These are phyloP conservation scores for Lepilemur ruficaudatus DNA, from an alignment of 2,797 vertebrate species.

Conservation along the genomic window DNA sequence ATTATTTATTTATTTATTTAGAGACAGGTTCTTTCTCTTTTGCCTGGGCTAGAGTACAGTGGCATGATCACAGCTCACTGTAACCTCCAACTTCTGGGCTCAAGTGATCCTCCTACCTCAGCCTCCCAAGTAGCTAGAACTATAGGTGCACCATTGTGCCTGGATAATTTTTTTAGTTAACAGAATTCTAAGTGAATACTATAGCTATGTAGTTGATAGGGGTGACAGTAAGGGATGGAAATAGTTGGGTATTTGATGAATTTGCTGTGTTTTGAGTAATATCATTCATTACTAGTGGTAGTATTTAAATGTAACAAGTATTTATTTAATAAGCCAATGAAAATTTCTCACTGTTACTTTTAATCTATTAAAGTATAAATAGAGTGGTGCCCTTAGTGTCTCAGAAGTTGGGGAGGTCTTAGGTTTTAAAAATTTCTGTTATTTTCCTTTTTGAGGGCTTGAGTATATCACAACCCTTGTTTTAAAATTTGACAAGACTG, in stretches of 20 bases:
- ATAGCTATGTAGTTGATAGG: not conserved
- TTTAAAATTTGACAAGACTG: conserved; percentile 29
- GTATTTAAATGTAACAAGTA: not conserved
- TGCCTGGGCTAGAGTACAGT: not conserved
- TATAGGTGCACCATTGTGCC: not conserved
- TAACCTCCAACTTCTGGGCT: not conserved
- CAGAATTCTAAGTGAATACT: not conserved
- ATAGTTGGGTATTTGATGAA: not conserved
- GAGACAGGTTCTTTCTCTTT: not conserved
- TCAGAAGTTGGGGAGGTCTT: not conserved
- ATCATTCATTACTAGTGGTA: not conserved
- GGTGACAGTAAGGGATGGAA: conserved; percentile 1
- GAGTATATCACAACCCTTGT: not conserved
- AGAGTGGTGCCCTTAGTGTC: not conserved
- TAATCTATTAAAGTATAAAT: not conserved
- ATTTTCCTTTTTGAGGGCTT: not conserved
- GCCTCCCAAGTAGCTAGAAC: not conserved
- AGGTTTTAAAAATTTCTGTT: not conserved
- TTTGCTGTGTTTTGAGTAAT: conserved; percentile 19
- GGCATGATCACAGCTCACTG: not conserved
- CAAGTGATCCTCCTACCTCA: not conserved
- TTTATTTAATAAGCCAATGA: conserved; percentile 11
- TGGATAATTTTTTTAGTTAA: not conserved
- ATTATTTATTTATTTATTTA: not conserved
- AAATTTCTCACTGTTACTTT: not conserved